These are phyloP conservation scores for Heliconius erato DNA, from an alignment of 2,888 invertebrate genomes.

Conservation along the genomic window DNA sequence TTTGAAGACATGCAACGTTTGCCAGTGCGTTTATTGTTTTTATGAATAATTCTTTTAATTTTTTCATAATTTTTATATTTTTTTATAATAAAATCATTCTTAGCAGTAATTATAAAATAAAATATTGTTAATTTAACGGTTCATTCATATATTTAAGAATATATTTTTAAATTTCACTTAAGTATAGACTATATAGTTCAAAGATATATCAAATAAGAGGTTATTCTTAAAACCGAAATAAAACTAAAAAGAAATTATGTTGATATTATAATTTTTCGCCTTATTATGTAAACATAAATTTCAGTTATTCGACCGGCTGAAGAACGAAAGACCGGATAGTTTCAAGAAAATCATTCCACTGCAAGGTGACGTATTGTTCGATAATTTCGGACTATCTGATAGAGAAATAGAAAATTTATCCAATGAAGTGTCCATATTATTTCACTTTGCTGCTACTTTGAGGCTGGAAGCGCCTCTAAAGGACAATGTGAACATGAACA, in stretches of 20 bases:
- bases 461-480: conserved; percentile 94
- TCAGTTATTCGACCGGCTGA: conserved; percentile 90
- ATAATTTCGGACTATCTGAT: conserved; percentile 86
- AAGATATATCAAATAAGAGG: too few relatives aligned
- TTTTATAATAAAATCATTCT: too few relatives aligned
- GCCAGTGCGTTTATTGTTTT: conserved; percentile 78
- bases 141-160: too few relatives aligned
- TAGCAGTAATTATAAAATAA: too few relatives aligned
- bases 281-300: conserved; percentile 51
- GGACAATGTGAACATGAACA: conserved; percentile 95
- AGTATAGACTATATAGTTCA: too few relatives aligned
- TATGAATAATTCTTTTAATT: background rate
- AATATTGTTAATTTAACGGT: too few relatives aligned
- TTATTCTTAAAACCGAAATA: background rate
- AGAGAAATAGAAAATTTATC: conserved; percentile 86
- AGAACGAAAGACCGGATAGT: conserved; percentile 86
- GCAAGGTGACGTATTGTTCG: conserved; percentile 90
- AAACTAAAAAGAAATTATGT: background rate
- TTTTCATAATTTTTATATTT: too few relatives aligned
- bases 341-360: conserved; percentile 91
- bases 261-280: background rate
- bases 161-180: too few relatives aligned
- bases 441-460: conserved; percentile 97
- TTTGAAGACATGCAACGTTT: conserved; percentile 87
- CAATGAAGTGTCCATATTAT: conserved; percentile 91